Evolutionary conservation across 2,113 vertebrate genomes (phyloP), one percentile per base, ranked within the genome.

Genomic region (Xenus cinereus): DNA sequence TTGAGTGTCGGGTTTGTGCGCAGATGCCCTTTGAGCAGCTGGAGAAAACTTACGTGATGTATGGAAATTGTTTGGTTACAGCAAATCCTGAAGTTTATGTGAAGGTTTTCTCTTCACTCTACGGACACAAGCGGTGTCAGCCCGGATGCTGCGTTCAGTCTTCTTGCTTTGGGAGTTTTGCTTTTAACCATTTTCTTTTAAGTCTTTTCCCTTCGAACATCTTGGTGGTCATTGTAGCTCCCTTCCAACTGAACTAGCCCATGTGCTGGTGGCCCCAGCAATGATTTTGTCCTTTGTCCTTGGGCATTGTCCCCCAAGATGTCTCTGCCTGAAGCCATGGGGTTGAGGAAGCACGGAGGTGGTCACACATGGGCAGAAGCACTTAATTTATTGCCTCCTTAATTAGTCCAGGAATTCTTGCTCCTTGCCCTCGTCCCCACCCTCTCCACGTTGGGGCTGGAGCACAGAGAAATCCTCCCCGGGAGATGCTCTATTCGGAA

Each of bases 381-480:
- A 0, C 30, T 89, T 89, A 2, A 81, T 94, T 91, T 83, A 54
- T 32, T 14, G 15, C 18, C 46, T 90, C 62, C 20, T 89, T 91
- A 77, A 96, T 84, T 81, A 71, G 30, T 16, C 0, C 59, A 81
- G 30, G 51, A 41, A 18, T 71, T 62, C 41, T 64, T 69, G 50
- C 46, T 91, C 41, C 66, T 75, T 68, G 71, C 75, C 46, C 41
- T 78, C 8, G 1, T 82, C 85, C 57, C 41, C 90, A 43, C n/a
- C 51, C 24, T 16, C 21, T 93, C 69, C 69, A 21, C 4, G 3
- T 43, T 22, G 6, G 43, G 13, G 17, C 28, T 73, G 87, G 67
- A 74, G 54, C 2, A 0, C 28, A 17, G 27, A 0, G 0, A 66
- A 71, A 69, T 87, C 90, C 51, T 37, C 88, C 3, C 0, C 0